A percentile compares a stretch with the other conserved stretches of the same genome.
Evolutionary conservation across 2,888 invertebrate genomes (phyloP).

Genomic region (Sesia apiformis): DNA sequence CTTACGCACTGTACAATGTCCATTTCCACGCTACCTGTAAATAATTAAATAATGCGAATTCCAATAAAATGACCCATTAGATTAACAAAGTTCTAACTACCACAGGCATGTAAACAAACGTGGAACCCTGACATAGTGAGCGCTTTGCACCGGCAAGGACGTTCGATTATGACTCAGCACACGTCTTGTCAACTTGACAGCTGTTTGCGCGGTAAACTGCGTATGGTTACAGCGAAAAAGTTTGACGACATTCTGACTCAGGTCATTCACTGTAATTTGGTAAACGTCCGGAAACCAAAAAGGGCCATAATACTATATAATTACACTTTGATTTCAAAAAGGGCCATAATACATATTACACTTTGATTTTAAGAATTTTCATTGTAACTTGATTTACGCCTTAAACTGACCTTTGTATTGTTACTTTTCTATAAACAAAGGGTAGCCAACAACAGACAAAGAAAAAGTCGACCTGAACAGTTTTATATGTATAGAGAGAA

Average conservation of each 20-base stretch:
- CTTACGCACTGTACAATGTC: not conserved
- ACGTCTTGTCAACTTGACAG: constrained; percentile 9
- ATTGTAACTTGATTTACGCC: no score
- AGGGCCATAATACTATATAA: no score
- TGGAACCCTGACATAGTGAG: constrained; percentile 1
- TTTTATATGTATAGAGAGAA: no score
- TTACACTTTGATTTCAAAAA: no score
- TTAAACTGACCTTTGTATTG: no score
- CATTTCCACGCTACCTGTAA: not conserved
- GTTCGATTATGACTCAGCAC: constrained; percentile 2
- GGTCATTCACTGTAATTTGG: constrained; percentile 13
- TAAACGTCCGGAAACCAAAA: no score
- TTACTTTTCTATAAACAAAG: no score
- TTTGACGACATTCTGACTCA: constrained; percentile 24
- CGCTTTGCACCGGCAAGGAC: not conserved
- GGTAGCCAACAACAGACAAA: no score
- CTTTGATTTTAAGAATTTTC: no score
- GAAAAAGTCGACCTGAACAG: no score
- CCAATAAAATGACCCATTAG: not conserved
- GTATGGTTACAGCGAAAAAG: constrained; percentile 26
- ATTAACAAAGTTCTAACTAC: constrained; percentile 1
- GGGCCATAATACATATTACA: no score
- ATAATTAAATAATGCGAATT: not conserved
- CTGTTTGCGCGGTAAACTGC: constrained; percentile 17
- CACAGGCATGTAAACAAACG: not conserved